phyloP scores from a whole-genome alignment of 92 coral and sea anemone species.

The Ricordea florida region DNA sequence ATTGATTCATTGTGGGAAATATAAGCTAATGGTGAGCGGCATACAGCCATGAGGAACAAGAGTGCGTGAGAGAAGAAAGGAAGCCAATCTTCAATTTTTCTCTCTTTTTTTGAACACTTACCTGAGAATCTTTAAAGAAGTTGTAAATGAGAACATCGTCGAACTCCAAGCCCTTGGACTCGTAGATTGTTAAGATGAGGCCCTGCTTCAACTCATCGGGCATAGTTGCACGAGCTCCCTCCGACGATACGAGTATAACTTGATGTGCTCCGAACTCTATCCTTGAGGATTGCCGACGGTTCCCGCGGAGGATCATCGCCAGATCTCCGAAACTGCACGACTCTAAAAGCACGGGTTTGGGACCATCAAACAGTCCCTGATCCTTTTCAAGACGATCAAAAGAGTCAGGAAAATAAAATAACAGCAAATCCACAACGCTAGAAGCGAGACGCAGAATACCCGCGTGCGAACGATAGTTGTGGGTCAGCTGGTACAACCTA shows the following conservation, averaged over 20 bases:
- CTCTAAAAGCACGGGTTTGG: constrained; percentile 90
- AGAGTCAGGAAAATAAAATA: constrained; percentile 87
- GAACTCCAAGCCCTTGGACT: constrained; percentile 94
- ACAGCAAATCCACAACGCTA: constrained; percentile 76
- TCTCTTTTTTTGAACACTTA: too few relatives aligned
- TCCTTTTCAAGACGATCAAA: constrained; percentile 83
- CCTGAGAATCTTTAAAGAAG: constrained; percentile 94
- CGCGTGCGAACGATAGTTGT: constrained; percentile 96
- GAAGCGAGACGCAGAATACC: constrained; percentile 92
- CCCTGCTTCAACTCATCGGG: constrained; percentile 92
- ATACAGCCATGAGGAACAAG: too few relatives aligned
- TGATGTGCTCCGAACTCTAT: constrained; percentile 98
- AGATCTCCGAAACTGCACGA: constrained; percentile 90
- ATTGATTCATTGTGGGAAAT: too few relatives aligned
- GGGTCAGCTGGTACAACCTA: constrained; percentile 83
- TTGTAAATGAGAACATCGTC: constrained; percentile 94
- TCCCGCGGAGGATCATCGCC: constrained; percentile 92
- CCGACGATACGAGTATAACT: constrained; percentile 86
- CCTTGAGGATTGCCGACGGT: constrained; percentile 80
- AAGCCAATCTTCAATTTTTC: too few relatives aligned
- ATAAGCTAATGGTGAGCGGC: too few relatives aligned
- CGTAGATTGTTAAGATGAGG: constrained; percentile 87
- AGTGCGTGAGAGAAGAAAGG: too few relatives aligned
- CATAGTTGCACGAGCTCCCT: constrained; percentile 80
- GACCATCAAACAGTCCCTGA: constrained; percentile 87